Evolutionary conservation across 1,140 invertebrate species (phyloP), one percentile per base, ranked within the genome.

Genomic region (Drosophila sechellia): DNA sequence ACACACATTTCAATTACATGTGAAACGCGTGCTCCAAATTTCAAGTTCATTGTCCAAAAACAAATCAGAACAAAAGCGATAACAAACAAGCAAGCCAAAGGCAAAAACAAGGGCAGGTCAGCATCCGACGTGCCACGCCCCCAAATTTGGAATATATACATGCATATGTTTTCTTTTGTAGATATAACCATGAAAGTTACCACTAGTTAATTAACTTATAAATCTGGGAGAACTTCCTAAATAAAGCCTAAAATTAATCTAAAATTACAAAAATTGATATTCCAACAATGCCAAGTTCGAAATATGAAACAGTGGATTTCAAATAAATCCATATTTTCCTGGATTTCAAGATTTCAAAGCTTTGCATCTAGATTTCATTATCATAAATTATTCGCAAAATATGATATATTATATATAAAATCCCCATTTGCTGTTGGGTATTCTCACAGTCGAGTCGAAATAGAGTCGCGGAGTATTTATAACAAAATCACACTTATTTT

Each of bases 31-130:
- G 60, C 70, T 69, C 77, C 73, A 81, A 77, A 81, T 83, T 81
- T 81, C 79, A 81, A 81, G 79, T 81, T 81, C 79, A 81, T 64
- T 78, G 75, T 59, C 79, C 79, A 77, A 81, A 79, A 58, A 49
- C 43, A 59, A 46, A 61, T 43, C 49, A 48, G 53, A 54, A 53
- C 49, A 48, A 57, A 57, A 60, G 59, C 42, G 54, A 46, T 31
- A 39, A 25, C 35, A 43, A 37, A 15, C 50, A 74, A 50, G 31
- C 31, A 27, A 50, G 40, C 40, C 27, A 70, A 59, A 31, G 31
- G 31, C 31, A 31, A 5, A 31, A 69, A 61, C 73, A 77, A 76
- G 49, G 42, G 72, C 71, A 75, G 72, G 52, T 61, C 69, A 73
- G 63, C 66, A 69, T 34, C 25, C 54, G 15, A 15, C 15, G 5